Percentiles rank a stretch among this genome's conserved stretches.
These are phyloP conservation scores for Euplagia quadripunctaria DNA, from an alignment of 2,888 invertebrate species.

Conservation along the genomic window DNA sequence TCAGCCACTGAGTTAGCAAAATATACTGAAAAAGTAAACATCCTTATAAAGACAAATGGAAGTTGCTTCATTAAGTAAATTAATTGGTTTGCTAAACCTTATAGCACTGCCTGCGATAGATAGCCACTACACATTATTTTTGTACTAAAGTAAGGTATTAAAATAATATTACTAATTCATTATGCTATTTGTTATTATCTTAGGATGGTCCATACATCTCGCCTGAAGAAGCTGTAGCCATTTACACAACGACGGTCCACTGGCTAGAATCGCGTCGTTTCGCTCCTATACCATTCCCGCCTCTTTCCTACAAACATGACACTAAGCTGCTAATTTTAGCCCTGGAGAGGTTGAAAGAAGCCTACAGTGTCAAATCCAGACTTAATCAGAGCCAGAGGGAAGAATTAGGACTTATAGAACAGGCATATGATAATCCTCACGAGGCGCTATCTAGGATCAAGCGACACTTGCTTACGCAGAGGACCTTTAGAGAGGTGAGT, in stretches of 20 bases:
- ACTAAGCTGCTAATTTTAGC: constrained; percentile 99
- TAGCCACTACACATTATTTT: neutral
- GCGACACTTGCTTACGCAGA: constrained; percentile 98
- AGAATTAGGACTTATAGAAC: constrained; percentile 99
- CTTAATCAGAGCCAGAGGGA: constrained; percentile 99
- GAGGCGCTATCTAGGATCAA: constrained; percentile 99
- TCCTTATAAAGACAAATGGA: too few species aligned
- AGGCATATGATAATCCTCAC: constrained; percentile 99
- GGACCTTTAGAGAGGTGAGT: constrained; percentile 98
- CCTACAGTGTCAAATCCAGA: constrained; percentile 98
- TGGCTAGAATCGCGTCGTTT: constrained; percentile 99
- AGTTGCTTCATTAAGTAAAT: too few species aligned
- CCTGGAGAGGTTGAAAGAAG: constrained; percentile 98
- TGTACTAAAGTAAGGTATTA: neutral
- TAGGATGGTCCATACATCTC: constrained; percentile 99
- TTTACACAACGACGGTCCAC: constrained; percentile 99
- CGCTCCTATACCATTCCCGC: constrained; percentile 99
- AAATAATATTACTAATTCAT: neutral
- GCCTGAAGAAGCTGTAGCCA: constrained; percentile 99
- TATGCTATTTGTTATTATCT: neutral
- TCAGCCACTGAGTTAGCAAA: too few species aligned
- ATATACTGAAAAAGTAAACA: too few species aligned
- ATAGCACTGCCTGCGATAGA: too few species aligned
- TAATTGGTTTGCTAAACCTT: too few species aligned
- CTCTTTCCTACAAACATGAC: constrained; percentile 99